These are phyloP conservation scores for Dasyprocta punctata DNA, from an alignment of 2,113 vertebrate genomes.

Conservation along the genomic window DNA sequence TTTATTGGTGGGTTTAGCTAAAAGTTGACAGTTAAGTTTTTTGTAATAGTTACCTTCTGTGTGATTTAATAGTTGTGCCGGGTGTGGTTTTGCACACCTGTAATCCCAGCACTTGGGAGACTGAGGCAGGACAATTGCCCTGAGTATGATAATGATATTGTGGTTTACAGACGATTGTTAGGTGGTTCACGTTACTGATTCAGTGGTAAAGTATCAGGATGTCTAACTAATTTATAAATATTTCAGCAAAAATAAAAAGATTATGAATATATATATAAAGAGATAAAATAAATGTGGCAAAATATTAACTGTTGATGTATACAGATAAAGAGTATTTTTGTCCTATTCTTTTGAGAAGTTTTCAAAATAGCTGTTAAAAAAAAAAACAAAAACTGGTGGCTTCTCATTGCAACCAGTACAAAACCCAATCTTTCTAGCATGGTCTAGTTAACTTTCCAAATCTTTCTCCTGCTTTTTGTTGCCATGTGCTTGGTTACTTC, in stretches of 20 bases:
- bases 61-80: background rate
- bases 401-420: background rate
- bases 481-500: background rate
- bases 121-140: background rate
- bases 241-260: slow-evolving; percentile 30
- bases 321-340: background rate
- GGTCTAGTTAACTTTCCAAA: background rate
- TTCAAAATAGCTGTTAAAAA: slow-evolving; percentile 7
- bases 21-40: background rate
- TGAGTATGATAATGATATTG: background rate
- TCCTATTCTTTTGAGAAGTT: background rate
- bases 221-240: slow-evolving; percentile 24
- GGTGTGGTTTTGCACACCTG: background rate
- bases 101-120: background rate
- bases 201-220: background rate
- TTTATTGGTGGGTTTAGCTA: background rate
- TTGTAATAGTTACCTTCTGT: background rate
- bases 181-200: background rate
- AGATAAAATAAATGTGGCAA: background rate
- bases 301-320: background rate
- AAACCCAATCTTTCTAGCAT: background rate
- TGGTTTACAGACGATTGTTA: background rate
- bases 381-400: background rate
- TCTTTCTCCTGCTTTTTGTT: background rate
- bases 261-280: background rate